These are phyloP conservation scores for Garrulus glandarius DNA, from an alignment of 2,797 vertebrate genomes.

Conservation along the genomic window DNA sequence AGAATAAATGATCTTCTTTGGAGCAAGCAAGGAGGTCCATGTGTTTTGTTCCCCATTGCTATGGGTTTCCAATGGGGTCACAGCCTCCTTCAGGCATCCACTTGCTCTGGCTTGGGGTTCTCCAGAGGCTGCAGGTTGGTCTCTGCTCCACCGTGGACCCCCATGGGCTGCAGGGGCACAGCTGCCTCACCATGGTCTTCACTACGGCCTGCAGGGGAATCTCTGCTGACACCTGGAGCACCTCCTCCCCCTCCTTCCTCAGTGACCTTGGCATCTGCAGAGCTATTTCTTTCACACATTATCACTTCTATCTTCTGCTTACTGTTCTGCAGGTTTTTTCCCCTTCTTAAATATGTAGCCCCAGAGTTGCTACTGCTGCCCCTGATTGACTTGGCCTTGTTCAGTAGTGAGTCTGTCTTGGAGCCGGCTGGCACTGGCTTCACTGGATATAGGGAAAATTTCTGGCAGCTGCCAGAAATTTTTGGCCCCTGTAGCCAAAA, in stretches of 20 bases:
- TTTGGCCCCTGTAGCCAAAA: background rate
- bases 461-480: background rate
- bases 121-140: background rate
- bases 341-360: background rate
- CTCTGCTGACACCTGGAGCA: background rate
- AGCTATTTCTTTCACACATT: background rate
- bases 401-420: background rate
- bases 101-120: too few relatives aligned
- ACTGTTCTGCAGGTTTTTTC: background rate
- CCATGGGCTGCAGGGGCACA: background rate
- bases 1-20: background rate
- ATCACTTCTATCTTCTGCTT: background rate
- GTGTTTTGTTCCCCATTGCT: background rate
- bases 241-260: background rate
- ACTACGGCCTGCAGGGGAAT: rapidly evolving
- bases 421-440: background rate
- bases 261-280: background rate
- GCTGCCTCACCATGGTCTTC: background rate
- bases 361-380: background rate
- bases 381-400: background rate
- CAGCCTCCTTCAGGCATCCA: background rate
- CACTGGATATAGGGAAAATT: rapidly evolving
- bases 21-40: background rate
- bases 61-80: background rate
- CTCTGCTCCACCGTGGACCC: background rate